Base-by-base conservation (phyloP, 2,888 invertebrate genomes). In the Agonum fuliginosum region DNA sequence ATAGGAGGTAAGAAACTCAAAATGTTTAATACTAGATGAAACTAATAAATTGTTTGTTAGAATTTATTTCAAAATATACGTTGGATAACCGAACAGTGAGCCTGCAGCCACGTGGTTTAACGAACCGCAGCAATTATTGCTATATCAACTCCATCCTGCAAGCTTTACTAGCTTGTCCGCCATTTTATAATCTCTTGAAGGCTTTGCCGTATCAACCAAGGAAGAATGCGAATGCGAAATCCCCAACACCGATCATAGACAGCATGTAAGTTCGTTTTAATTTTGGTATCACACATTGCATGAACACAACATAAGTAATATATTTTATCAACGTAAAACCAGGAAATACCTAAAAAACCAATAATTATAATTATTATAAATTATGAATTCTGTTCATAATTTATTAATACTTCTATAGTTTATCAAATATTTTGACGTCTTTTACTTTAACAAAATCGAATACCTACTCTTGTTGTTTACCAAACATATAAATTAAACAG, bases 111-210 rank as follows among this genome's bases (percentile, higher is more conserved):
- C 91, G 98, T 69, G 98, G 98, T 0, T 90, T 98, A 65, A 94
- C 94, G 72, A 98, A 98, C 87, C 93, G 94, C 80, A 96, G 96
- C 80, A 98, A 98, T 88, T 98, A 97, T 87, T 98, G 98, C 88
- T 98, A 98, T 85, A 96, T 98, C 79, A 98, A 98, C 87, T 95
- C 98, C 17, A 97, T 97, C 80, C 88, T 98, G 37, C 97, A 98
- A 87, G 97, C 98, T 0, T 87, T 98, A 81, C 90, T 98, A 27
- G 97, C 97, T 10, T 98, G 98, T 85, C 96, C 98, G 14, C 97
- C 98, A 0, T 95, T 98, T 87, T 97, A 96, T 86, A 97, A 98
- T 88, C 89, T 98, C 84, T 89, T 98, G 82, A 93, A 92, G 82
- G 91, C 93, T 37, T 88, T 97, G 83, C 93, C 95, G 0, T 90